phyloP scores from a whole-genome alignment of 2,797 vertebrate genomes.

The Brachyalestes nurse region DNA sequence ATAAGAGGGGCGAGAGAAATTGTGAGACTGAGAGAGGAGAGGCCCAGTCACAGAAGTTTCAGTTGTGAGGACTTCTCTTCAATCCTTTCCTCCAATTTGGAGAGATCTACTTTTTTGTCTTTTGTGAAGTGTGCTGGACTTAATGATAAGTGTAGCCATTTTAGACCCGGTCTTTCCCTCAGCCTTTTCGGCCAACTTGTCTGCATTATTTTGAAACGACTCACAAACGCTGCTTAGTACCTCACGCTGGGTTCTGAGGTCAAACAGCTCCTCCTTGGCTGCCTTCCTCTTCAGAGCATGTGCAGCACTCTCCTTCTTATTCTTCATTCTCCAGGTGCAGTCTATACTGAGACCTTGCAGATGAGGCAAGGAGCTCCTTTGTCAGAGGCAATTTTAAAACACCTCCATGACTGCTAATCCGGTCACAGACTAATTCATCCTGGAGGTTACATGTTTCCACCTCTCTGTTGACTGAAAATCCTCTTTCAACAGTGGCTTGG shows the following conservation, averaged over 20 bases:
- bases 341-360: conserved; percentile 22
- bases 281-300: too few relatives aligned
- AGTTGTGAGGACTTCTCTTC: conserved; percentile 6
- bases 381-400: conserved; percentile 9
- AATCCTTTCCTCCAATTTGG: conserved; percentile 2
- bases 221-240: background rate
- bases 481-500: conserved; percentile 11
- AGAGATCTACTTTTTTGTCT: conserved; percentile 9
- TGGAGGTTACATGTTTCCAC: conserved; percentile 25
- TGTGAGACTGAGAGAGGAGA: background rate
- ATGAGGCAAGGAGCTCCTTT: conserved; percentile 37
- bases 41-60: background rate
- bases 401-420: conserved; percentile 16
- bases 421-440: conserved; percentile 14
- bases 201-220: background rate
- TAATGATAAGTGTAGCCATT: conserved; percentile 18
- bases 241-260: too few relatives aligned
- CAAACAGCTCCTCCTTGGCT: too few relatives aligned
- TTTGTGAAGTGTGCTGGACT: conserved; percentile 11
- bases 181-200: background rate
- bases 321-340: too few relatives aligned
- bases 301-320: too few relatives aligned
- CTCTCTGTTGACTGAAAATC: conserved; percentile 28
- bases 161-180: conserved; percentile 13
- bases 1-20: background rate